phyloP scores from a whole-genome alignment of 2,797 vertebrate genomes.

The Lagorchestes hirsutus region DNA sequence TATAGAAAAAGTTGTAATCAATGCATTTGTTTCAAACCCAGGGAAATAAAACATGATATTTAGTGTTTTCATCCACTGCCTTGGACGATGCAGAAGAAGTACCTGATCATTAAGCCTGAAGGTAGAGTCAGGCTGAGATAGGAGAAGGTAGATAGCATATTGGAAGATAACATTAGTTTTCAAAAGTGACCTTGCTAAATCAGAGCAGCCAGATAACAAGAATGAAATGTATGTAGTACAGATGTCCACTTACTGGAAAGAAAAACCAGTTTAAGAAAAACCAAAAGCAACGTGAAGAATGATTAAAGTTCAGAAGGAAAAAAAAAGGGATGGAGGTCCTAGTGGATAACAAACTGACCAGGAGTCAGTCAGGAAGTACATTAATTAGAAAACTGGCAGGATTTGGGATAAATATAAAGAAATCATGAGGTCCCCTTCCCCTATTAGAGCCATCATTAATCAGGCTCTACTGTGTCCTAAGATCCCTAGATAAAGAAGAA shows the following conservation, averaged over 20 bases:
- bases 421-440: slow-evolving; percentile 12
- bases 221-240: background rate
- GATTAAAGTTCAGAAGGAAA: background rate
- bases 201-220: slow-evolving; percentile 31
- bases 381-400: slow-evolving; percentile 8
- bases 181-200: background rate
- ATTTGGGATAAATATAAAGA: background rate
- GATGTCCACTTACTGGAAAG: background rate
- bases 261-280: background rate
- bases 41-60: slow-evolving; percentile 38
- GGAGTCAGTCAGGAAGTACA: background rate
- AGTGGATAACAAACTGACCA: background rate
- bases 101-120: slow-evolving; percentile 14
- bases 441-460: background rate
- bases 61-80: slow-evolving; percentile 6
- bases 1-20: background rate
- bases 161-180: slow-evolving; percentile 28
- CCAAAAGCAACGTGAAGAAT: slow-evolving; percentile 13
- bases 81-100: slow-evolving; percentile 27
- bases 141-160: background rate
- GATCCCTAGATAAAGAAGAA: background rate
- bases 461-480: background rate
- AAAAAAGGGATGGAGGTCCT: background rate
- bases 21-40: slow-evolving; percentile 8
- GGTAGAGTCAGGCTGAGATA: background rate